Evolutionary conservation across 1,140 invertebrate species (phyloP), one percentile per base, ranked within the genome.

Genomic region (Prorops nasuta): DNA sequence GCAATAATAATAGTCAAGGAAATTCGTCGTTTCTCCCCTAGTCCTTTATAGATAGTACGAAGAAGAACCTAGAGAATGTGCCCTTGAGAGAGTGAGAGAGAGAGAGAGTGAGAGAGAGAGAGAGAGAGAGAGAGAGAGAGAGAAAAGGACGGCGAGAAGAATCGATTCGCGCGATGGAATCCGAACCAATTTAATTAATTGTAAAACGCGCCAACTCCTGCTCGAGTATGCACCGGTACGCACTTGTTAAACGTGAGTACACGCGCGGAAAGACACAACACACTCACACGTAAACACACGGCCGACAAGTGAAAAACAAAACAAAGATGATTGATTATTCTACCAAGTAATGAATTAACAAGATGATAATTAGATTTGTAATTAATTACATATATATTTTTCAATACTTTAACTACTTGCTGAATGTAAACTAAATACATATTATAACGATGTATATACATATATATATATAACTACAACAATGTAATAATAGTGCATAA

Each of bases 361-460:
- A 60, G 58, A 70, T 67, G 58, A 73, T 71, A 69, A 75, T 75
- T 76, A 75, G 69, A 76, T 75, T 75, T 76, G 66, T 75, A 76
- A 76, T 73, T 71, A 68, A 71, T 67, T 70, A 71, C 64, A 70
- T 64, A 74, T 74, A 76, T 74, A 76, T 76, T 74, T 76, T 74
- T 76, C 71, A 74, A 76, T 74, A 74, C 71, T 68, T 73, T 71
- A 73, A 72, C 69, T 74, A 76, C 69, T 73, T 63, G 64, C 67
- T 76, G 66, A 71, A 71, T 71, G 64, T 72, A 66, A 72, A 70
- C 64, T 64, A 69, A 66, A 70, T 66, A 67, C 57, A 70, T 64
- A 67, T 28, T 44, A 53, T 28, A 6, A 28, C 24, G 24, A 28
- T 28, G 24, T 10, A 10, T n/a, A 48, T 51, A 49, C 51, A 58